phyloP scores from a whole-genome alignment of 2,888 invertebrate species.

The Caenorhabditis sp. region DNA sequence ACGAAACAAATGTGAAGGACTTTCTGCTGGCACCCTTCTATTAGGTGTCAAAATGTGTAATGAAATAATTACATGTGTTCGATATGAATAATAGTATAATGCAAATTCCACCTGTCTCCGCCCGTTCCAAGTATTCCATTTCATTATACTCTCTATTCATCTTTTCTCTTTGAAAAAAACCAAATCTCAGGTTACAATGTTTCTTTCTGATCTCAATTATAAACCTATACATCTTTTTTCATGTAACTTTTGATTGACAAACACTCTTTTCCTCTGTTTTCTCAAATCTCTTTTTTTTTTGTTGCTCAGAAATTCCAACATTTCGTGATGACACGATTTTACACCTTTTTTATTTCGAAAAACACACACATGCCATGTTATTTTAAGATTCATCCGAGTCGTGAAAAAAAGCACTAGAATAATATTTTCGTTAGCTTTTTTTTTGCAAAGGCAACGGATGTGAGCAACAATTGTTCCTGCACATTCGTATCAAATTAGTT shows the following conservation, averaged over 20 bases:
- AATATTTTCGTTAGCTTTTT: constrained; percentile 5
- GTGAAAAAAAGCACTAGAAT: neutral
- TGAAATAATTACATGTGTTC: constrained; percentile 1
- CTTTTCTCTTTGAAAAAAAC: neutral
- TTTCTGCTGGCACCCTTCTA: neutral
- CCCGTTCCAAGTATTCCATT: neutral
- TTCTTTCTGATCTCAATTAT: neutral
- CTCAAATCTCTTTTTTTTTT: constrained; percentile 1
- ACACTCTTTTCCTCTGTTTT: neutral
- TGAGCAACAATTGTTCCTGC: neutral
- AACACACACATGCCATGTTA: neutral
- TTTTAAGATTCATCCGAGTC: neutral
- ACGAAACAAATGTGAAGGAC: neutral
- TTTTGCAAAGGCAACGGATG: constrained; percentile 3
- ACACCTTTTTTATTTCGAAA: constrained; percentile 4
- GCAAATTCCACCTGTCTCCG: constrained; percentile 3
- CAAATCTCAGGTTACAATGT: neutral
- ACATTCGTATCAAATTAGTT: neutral
- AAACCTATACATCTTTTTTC: neutral
- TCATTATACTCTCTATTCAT: neutral
- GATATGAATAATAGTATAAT: constrained; percentile 1
- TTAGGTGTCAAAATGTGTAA: neutral
- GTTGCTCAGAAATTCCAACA: constrained; percentile 2
- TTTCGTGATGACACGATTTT: neutral
- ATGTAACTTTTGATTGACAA: neutral